Evolutionary conservation across 2,888 invertebrate genomes (phyloP), one percentile per base, ranked within the genome.

Genomic region (Thera britannica): DNA sequence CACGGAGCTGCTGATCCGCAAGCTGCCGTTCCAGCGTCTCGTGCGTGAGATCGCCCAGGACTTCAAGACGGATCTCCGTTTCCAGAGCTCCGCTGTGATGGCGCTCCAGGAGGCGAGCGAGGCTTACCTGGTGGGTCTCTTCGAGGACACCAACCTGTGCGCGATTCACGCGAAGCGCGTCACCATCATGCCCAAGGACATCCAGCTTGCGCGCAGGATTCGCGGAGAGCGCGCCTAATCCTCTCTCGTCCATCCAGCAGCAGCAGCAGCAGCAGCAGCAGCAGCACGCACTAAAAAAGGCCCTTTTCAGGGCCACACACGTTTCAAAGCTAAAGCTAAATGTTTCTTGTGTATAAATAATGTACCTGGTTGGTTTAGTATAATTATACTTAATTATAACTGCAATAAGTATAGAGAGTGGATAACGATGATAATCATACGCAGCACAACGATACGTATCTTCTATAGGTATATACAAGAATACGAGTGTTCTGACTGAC

Each of bases 151-250:
- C 78, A 99, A 99, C 94, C 95, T 99, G 95, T 98, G 98, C 94
- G 98, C 98, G 77, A 98, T 99, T 89, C 99, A 99, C 86, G 98
- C 98, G 82, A 98, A 98, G 94, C 96, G 98, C 83, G 98, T 98
- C 66, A 99, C 98, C 76, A 98, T 99, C 93, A 99, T 98, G 98
- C 98, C 98, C 81, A 99, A 98, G 94, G 98, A 99, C 90, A 98
- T 99, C 85, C 98, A 98, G 93, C 95, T 99, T 90, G 98, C 98
- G 72, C 96, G 98, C 88, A 96, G 98, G 95, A 99, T 99, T 94
- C 97, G 98, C 87, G 98, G 98, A 79, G 98, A 98, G 94, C 96
- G 98, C 93, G 97, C 97, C 95, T 98, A 97, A 97, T 80, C 44
- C 9, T 9, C 2, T 3, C 2, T 5, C 41, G 4, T 41, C 6